A percentile compares a stretch with the other conserved stretches of the same genome.
Conservation (phyloP, 2,888 invertebrate species). For the Cheilosia soror region DNA sequence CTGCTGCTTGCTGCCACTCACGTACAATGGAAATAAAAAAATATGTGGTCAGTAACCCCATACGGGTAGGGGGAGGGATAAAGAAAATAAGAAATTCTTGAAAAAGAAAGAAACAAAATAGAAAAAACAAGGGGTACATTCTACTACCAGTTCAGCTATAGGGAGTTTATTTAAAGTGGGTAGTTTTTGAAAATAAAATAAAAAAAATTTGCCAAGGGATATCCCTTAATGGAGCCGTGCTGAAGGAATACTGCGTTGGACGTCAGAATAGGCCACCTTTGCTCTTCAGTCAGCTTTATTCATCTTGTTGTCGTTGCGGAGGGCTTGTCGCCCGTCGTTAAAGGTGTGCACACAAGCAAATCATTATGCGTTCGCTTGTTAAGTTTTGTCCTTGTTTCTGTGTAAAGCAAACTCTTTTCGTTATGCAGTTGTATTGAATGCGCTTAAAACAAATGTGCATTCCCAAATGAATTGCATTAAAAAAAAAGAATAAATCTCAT, state of each 20-base stretch:
- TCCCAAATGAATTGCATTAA: neutral
- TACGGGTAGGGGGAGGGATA: slow-evolving; percentile 37
- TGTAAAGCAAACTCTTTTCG: neutral
- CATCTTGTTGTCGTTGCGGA: slow-evolving; percentile 29
- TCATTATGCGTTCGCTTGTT: slow-evolving; percentile 54
- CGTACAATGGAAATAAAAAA: slow-evolving; percentile 52
- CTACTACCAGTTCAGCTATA: slow-evolving; percentile 39
- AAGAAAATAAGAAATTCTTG: slow-evolving; percentile 35
- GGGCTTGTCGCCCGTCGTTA: neutral
- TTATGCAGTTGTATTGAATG: slow-evolving; percentile 22
- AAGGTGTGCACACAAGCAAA: slow-evolving; percentile 38
- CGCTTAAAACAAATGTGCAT: slow-evolving; percentile 21
- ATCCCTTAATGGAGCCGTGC: slow-evolving; percentile 5
- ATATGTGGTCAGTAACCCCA: slow-evolving; percentile 74
- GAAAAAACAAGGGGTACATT: slow-evolving; percentile 52
- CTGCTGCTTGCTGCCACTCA: slow-evolving; percentile 39
- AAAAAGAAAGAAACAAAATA: slow-evolving; percentile 26
- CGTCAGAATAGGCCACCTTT: slow-evolving; percentile 41
- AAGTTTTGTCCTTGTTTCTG: slow-evolving; percentile 19
- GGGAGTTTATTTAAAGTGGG: slow-evolving; percentile 69
- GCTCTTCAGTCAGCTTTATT: slow-evolving; percentile 49
- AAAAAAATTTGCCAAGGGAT: slow-evolving; percentile 65
- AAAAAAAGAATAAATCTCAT: slow-evolving; percentile 3
- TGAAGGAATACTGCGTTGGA: slow-evolving; percentile 19
- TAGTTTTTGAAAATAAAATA: slow-evolving; percentile 60